A percentile compares a stretch with the other conserved stretches of the same genome.
Conservation (phyloP, 2,113 vertebrate genomes). For the Piprites chloris region DNA sequence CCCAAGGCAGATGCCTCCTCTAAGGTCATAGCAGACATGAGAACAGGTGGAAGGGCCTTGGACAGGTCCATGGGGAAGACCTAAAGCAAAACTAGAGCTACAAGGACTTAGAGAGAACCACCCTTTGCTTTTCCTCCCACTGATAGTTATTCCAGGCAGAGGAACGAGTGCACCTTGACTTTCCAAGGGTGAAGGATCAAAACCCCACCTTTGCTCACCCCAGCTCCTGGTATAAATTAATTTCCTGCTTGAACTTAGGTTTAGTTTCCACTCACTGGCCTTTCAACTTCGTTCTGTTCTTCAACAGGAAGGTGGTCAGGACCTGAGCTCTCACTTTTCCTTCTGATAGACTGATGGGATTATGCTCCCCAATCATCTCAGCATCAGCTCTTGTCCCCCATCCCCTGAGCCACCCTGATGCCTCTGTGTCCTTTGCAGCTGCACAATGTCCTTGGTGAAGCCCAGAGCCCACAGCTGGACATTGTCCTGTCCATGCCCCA, state of each 20-base stretch:
- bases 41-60: not conserved
- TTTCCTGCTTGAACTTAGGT: not conserved
- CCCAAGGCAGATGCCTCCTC: not conserved
- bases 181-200: not conserved
- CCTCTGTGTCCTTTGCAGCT: not conserved
- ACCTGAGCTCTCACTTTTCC: not conserved
- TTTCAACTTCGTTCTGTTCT: not conserved
- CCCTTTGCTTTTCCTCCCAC: not conserved
- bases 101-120: not conserved
- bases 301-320: not conserved
- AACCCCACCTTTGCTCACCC: fast-evolving
- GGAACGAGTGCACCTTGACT: not conserved
- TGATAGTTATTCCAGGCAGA: not conserved
- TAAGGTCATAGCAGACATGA: not conserved
- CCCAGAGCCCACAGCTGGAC: not conserved
- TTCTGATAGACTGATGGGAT: not conserved
- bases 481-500: not conserved
- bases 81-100: not conserved
- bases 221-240: not conserved
- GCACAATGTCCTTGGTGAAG: not conserved
- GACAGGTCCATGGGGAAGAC: not conserved
- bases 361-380: not conserved
- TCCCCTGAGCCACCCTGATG: not conserved
- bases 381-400: not conserved
- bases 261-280: not conserved